A percentile compares a stretch with the other conserved stretches of the same genome.
These are phyloP conservation scores for Neosilurus mollespiculum DNA, from an alignment of 2,797 vertebrate genomes.

Conservation along the genomic window DNA sequence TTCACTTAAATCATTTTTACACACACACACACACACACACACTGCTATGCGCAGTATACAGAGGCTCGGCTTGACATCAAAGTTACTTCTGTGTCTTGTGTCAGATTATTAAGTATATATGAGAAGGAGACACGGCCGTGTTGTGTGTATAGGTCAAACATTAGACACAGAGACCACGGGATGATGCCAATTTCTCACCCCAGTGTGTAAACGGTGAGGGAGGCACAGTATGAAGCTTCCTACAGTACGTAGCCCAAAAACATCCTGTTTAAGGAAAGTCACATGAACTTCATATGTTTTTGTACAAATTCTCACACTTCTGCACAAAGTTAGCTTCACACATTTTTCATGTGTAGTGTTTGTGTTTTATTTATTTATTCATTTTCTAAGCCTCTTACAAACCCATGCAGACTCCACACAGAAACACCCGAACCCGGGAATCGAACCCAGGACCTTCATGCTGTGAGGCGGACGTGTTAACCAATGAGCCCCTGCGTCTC, in stretches of 20 bases:
- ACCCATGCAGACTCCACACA: too few species aligned
- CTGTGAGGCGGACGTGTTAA: too few species aligned
- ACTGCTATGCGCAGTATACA: not conserved
- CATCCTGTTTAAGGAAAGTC: not conserved
- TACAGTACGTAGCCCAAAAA: too few species aligned
- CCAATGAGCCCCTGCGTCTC: too few species aligned
- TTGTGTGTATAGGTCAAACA: not conserved
- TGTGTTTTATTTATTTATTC: not conserved
- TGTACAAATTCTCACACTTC: not conserved
- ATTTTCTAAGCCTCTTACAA: too few species aligned
- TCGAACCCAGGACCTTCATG: too few species aligned
- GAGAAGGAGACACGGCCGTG: not conserved
- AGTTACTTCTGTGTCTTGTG: not conserved
- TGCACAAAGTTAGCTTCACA: not conserved
- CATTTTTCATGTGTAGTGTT: not conserved
- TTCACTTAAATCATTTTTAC: not conserved
- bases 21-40: not conserved
- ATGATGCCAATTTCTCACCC: not conserved
- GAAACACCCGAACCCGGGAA: too few species aligned
- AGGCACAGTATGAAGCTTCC: not conserved
- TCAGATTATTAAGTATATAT: not conserved
- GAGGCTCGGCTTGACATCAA: not conserved
- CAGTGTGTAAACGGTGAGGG: not conserved
- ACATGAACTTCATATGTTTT: not conserved
- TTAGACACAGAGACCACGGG: not conserved